Evolutionary conservation across 2,888 invertebrate species (phyloP), one percentile per base, ranked within the genome.

Genomic region (Scaeva pyrastri): DNA sequence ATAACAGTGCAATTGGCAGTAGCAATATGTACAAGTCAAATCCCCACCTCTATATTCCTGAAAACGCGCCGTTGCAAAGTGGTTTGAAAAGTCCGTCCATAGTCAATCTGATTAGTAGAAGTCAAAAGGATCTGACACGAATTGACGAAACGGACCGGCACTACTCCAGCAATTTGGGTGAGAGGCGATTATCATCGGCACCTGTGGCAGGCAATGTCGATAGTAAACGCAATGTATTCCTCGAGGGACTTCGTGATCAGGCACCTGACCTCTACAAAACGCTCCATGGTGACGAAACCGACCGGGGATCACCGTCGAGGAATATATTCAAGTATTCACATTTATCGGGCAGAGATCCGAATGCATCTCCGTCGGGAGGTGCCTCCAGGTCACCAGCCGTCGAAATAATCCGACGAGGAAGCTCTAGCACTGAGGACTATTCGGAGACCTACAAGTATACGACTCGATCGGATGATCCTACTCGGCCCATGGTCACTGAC

Each of bases 31-130:
- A 96, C 92, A 96, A 96, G 91, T 96, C 96, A 4, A 96, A 96
- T 91, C 96, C 96, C 43, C 96, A 97, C 90, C 93, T 97, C 58
- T 95, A 95, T 90, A 96, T 96, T 90, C 95, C 94, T 10, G 91
- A 91, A 21, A 91, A 90, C 55, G 89, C 90, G 3, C 71, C 88
- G 12, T 70, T 91, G 45, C 91, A 91, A 82, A 91, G 90, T 82
- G 91, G 95, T 11, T 89, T 91, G 1, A 97, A 97, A 91, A 97
- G 97, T 91, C 97, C 97, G 0, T 97, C 97, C 50, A 96, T 97
- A 88, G 96, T 97, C 48, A 97, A 97, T 77, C 96, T 97, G 88
- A 96, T 97, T 84, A 97, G 96, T 91, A 94, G 97, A 88, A 97
- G 97, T 91, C 96, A 97, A 90, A 94, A 95, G 84, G 97, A 97